A percentile compares a stretch with the other conserved stretches of the same genome.
phyloP scores from a whole-genome alignment of 2,113 vertebrate species.

The Oreamnos americanus region DNA sequence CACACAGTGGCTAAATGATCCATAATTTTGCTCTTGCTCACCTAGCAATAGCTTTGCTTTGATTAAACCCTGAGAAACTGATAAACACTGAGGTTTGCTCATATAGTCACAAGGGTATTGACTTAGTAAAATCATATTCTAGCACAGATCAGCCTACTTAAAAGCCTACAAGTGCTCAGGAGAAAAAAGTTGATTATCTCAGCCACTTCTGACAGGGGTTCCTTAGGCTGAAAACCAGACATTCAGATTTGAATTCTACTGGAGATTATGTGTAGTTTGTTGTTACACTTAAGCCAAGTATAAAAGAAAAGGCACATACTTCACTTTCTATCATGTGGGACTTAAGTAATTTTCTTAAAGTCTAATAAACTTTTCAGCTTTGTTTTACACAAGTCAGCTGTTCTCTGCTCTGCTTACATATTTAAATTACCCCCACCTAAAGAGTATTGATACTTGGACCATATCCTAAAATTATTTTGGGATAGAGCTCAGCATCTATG shows the following conservation, averaged over 20 bases:
- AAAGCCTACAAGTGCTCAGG: background rate
- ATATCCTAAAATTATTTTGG: constrained; percentile 22
- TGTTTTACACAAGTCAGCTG: background rate
- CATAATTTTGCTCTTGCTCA: background rate
- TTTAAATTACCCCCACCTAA: constrained; percentile 11
- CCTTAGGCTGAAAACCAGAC: background rate
- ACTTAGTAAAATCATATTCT: background rate
- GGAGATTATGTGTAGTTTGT: background rate
- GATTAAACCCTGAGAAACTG: background rate
- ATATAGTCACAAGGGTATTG: background rate
- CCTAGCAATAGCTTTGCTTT: background rate
- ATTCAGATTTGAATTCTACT: background rate
- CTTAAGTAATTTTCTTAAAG: background rate
- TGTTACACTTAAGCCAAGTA: background rate
- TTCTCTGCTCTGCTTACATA: background rate
- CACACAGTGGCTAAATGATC: background rate
- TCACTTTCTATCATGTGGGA: background rate
- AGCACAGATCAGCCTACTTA: background rate
- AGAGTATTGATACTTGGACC: background rate
- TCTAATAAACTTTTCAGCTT: background rate
- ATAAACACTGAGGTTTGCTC: background rate
- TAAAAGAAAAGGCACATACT: background rate
- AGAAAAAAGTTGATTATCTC: constrained; percentile 9
- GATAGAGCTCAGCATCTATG: background rate
- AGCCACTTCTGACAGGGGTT: background rate